Evolutionary conservation across 2,113 vertebrate species (phyloP), one percentile per base, ranked within the genome.

Genomic region (Coptodon rendalli): DNA sequence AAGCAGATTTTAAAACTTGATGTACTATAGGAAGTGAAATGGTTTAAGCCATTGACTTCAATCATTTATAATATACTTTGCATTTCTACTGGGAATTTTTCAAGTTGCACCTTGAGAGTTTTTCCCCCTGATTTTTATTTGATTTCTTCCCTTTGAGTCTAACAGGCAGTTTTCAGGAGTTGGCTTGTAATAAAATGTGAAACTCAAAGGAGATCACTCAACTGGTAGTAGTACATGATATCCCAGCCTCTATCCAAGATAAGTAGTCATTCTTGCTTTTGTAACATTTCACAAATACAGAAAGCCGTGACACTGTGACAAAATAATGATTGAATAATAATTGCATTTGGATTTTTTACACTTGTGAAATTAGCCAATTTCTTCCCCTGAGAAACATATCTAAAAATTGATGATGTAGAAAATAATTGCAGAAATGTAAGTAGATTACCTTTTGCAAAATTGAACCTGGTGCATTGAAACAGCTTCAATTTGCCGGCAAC

Each of bases 381-480:
- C 7, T 16, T 82, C 14, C 16, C 45, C 11, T 0, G 17, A 78
- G 0, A 24, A 53, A 29, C 7, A n/a, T 52, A 31, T 73, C 12
- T 5, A 53, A 83, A 63, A 66, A 43, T 5, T 12, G 8, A 34
- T 9, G n/a, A 84, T 71, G 43, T 29, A 4, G 3, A 48, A 83
- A 83, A 63, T 4, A 61, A 16, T 17, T 10, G 8, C 29, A 66
- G 27, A 29, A 52, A 78, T 27, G 2, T 17, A 34, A 83, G 86
- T n/a, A 9, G 6, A 13, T 80, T 53, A 19, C 6, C 68, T 81
- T 84, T 86, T 10, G 54, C n/a, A 36, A 85, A 89, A 84, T 12
- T 80, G 7, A 85, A 89, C 81, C 7, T 38, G 16, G 71, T 84
- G 12, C 52, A 84, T 83, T 85, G 19, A 80, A 73, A 56, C 79